Conservation (phyloP, 2,113 vertebrate species). For the Rhegmatorhina hoffmannsi region DNA sequence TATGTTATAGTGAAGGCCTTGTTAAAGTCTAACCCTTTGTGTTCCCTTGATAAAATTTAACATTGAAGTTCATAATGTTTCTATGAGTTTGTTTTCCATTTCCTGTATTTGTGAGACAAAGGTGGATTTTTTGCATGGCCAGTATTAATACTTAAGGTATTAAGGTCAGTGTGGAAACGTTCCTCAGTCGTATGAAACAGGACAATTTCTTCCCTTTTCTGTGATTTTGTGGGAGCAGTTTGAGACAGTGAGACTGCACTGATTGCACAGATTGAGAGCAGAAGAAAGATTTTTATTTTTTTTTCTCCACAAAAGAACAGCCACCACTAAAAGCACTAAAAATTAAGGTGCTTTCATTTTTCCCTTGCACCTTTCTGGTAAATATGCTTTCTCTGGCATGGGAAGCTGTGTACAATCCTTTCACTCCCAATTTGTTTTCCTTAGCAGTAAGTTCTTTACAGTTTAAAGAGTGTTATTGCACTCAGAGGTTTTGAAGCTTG, state of each 20-base stretch:
- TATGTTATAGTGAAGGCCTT: background rate
- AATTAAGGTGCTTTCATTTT: background rate
- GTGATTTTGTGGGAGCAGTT: background rate
- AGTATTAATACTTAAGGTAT: background rate
- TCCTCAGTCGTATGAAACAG: background rate
- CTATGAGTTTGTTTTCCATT: background rate
- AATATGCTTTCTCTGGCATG: background rate
- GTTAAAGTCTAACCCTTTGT: background rate
- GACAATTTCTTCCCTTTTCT: background rate
- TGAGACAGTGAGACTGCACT: background rate
- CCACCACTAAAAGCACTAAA: background rate
- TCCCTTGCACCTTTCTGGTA: background rate
- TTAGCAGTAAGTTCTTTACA: background rate
- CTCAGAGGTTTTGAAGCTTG: background rate
- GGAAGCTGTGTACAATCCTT: background rate
- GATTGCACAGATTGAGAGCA: background rate
- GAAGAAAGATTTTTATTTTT: background rate
- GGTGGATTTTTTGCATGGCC: background rate
- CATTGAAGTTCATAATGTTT: background rate
- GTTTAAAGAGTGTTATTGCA: background rate
- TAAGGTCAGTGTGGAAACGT: background rate
- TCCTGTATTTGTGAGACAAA: background rate
- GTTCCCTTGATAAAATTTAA: background rate
- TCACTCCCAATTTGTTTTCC: background rate
- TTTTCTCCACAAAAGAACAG: rapidly evolving